Evolutionary conservation across 2,888 invertebrate species (phyloP).

Genomic region (Carpatolechia fugitivella): DNA sequence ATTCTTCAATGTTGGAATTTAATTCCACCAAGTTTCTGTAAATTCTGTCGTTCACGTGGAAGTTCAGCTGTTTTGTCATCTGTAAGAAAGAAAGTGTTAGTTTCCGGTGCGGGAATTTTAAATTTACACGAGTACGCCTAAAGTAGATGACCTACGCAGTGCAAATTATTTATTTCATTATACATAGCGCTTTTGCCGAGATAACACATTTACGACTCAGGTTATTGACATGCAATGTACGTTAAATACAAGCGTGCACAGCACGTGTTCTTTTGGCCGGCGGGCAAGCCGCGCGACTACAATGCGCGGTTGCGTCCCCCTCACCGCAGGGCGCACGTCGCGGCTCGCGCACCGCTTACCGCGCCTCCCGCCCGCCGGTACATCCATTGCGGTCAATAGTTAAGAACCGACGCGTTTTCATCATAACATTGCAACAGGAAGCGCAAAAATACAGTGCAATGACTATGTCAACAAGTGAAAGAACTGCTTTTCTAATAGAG

Average conservation of each 20-base stretch:
- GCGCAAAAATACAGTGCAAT: too few relatives aligned
- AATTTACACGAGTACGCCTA: background rate
- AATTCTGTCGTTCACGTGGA: constrained; percentile 68
- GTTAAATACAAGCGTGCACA: background rate
- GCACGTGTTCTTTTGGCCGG: background rate
- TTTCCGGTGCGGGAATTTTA: background rate
- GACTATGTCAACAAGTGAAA: background rate
- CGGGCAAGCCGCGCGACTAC: background rate
- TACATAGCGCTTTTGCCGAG: background rate
- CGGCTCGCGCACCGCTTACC: background rate
- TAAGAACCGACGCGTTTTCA: background rate
- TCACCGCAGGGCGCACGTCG: background rate
- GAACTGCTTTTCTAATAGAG: background rate
- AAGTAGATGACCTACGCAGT: too few relatives aligned
- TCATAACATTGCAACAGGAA: background rate
- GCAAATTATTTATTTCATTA: background rate
- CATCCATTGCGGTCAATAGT: background rate
- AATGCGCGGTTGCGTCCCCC: too few relatives aligned
- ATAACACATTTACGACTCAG: background rate
- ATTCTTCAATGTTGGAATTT: constrained; percentile 50
- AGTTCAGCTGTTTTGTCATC: constrained; percentile 68
- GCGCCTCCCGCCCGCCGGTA: background rate
- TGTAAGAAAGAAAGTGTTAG: constrained; percentile 39
- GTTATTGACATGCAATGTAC: background rate
- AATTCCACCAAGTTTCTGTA: constrained; percentile 69